These are phyloP conservation scores for Regulus satrapa DNA, from an alignment of 2,113 vertebrate genomes.

Conservation along the genomic window DNA sequence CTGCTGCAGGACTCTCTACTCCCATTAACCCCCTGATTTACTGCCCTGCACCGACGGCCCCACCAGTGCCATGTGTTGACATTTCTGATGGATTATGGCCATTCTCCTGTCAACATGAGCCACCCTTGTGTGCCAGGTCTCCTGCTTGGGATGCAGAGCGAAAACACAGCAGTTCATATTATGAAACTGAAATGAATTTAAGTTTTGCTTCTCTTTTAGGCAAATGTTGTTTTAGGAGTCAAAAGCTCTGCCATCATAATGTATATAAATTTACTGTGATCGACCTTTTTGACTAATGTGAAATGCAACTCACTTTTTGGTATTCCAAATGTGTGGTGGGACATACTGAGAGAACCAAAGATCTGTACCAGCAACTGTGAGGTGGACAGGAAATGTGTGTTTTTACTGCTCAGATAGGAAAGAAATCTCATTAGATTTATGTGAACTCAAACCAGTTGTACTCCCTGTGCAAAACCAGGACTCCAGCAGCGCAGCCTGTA, in stretches of 20 bases:
- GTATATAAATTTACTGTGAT: not conserved
- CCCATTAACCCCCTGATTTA: not conserved
- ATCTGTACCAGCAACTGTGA: not conserved
- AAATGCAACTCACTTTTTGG: not conserved
- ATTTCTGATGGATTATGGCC: not conserved
- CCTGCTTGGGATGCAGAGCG: not conserved
- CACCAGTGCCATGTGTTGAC: not conserved
- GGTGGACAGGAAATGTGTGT: not conserved
- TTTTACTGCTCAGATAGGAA: not conserved
- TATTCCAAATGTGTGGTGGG: not conserved
- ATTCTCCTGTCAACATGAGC: fast-evolving
- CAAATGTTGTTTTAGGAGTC: not conserved
- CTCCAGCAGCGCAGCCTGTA: not conserved
- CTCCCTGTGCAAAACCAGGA: not conserved
- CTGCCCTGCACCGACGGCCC: not conserved
- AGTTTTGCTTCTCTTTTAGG: not conserved
- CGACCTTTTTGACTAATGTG: not conserved
- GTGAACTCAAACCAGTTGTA: not conserved
- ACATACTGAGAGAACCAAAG: not conserved
- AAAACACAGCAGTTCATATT: not conserved
- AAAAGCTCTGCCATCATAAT: not conserved
- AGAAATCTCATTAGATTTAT: constrained; percentile 16
- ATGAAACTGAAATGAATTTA: not conserved
- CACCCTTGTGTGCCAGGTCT: not conserved
- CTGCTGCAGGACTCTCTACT: not conserved